Base-by-base conservation (phyloP, 2,888 invertebrate genomes). In the Cantharis flavilabris region DNA sequence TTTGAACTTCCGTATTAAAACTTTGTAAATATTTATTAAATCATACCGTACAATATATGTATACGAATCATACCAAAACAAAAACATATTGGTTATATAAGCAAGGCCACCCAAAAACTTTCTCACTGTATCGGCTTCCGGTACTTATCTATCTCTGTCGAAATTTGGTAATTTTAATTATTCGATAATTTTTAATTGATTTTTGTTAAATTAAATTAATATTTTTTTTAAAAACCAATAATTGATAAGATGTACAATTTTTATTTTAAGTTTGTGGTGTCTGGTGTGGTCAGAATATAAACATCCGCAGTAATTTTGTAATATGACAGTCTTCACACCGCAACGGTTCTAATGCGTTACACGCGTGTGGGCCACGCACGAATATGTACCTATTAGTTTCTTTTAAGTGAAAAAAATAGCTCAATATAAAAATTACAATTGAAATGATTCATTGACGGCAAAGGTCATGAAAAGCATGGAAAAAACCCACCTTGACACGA, bases 71-170 rank as follows among this genome's bases (percentile, higher is more conserved):
- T 49, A 49, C 49, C 7, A 49, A 49, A 49, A 49, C 49, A 49
- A 49, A 49, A 49, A 49, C 49, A 49, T 33, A 33, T 49, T 9
- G 49, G n/a, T 73, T 73, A 67, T 16, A 69, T 69, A 73, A 73
- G 26, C 23, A 73, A 73, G 69, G 65, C 72, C 72, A 73, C 69
- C 16, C 14, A 69, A 69, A 73, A 73, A 69, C 69, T 72, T 73
- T 73, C 69, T 69, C 62, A n/a, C 20, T 67, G 49, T 73, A 69
- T 73, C 73, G 23, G 73, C 20, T 73, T 73, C 73, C 73, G 73
- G 73, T 69, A 73, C 23, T 67, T 72, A 72, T 69, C 69, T 64
- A 20, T 62, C 63, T 64, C 64, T 72, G 62, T 72, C 64, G 33
- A 64, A 72, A 72, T 64, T 62, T n/a, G 16, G 64, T 72, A 49